These are phyloP conservation scores for Lycodopsis pacificus DNA, from an alignment of 2,797 vertebrate species.

Conservation along the genomic window DNA sequence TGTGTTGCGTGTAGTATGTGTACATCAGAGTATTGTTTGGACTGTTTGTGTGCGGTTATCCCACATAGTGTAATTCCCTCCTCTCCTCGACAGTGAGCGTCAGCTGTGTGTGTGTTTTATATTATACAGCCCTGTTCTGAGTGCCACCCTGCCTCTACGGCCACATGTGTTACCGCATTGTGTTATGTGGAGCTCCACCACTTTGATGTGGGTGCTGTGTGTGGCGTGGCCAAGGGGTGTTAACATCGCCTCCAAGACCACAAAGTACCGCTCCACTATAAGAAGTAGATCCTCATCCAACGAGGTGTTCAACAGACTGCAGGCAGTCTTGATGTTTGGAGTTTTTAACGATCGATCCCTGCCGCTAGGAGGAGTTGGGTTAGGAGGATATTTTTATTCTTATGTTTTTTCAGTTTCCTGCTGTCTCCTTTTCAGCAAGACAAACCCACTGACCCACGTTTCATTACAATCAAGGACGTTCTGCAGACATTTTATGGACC, in stretches of 20 bases:
- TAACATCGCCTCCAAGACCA: slow-evolving; percentile 60
- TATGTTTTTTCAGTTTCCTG: neutral
- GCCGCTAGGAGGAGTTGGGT: neutral
- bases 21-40: neutral
- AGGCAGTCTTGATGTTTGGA: neutral
- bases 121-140: slow-evolving; percentile 25
- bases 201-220: slow-evolving; percentile 63
- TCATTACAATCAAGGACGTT: neutral
- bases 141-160: slow-evolving; percentile 37
- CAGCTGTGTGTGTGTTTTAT: slow-evolving; percentile 50
- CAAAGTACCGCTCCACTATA: slow-evolving; percentile 32
- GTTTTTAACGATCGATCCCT: neutral
- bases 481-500: neutral
- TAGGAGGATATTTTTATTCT: neutral
- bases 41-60: slow-evolving; percentile 16
- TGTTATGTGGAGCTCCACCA: slow-evolving; percentile 32
- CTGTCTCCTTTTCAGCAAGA: neutral
- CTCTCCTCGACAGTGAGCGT: slow-evolving; percentile 14
- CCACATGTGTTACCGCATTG: slow-evolving; percentile 45
- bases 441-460: neutral
- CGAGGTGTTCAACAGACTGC: slow-evolving; percentile 26
- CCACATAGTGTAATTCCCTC: slow-evolving; percentile 7
- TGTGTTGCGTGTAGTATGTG: neutral
- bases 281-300: slow-evolving; percentile 6
- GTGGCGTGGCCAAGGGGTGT: slow-evolving; percentile 46